A percentile compares a stretch with the other conserved stretches of the same genome.
Evolutionary conservation across 2,888 invertebrate species (phyloP).

Genomic region (Platypus cylindrus): DNA sequence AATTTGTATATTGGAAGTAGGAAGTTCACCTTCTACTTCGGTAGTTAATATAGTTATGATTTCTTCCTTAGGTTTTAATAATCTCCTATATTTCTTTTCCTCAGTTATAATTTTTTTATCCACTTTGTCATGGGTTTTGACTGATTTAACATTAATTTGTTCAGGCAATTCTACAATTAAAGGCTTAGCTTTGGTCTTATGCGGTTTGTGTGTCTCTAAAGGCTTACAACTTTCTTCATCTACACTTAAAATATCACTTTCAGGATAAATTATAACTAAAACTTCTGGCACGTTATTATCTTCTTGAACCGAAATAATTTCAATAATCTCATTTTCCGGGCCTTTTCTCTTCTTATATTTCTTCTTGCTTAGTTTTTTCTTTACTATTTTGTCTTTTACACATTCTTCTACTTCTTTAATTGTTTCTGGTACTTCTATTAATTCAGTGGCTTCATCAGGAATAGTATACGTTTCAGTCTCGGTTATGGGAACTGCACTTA

Average conservation of each 20-base stretch:
- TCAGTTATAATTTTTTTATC: slow-evolving; percentile 29
- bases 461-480: slow-evolving; percentile 8
- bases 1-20: slow-evolving; percentile 32
- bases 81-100: slow-evolving; percentile 29
- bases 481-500: slow-evolving; percentile 17
- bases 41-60: slow-evolving; percentile 33
- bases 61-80: slow-evolving; percentile 34
- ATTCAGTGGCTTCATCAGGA: slow-evolving; percentile 14
- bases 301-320: slow-evolving; percentile 21
- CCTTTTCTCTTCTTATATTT: slow-evolving; percentile 35
- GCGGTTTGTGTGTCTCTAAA: slow-evolving; percentile 17
- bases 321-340: slow-evolving; percentile 26
- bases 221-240: slow-evolving; percentile 13
- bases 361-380: slow-evolving; percentile 34
- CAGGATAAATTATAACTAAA: slow-evolving; percentile 27
- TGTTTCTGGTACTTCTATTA: slow-evolving; percentile 24
- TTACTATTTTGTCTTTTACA: slow-evolving; percentile 21
- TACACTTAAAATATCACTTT: slow-evolving; percentile 17
- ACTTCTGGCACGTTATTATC: slow-evolving; percentile 17
- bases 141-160: slow-evolving; percentile 24
- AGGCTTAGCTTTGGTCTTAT: slow-evolving; percentile 12
- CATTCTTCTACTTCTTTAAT: slow-evolving; percentile 25
- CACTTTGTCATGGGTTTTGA: slow-evolving; percentile 29
- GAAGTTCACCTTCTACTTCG: slow-evolving; percentile 30
- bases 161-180: slow-evolving; percentile 25